Evolutionary conservation across 2,113 vertebrate species (phyloP).

Genomic region (Siphamia tubifer): DNA sequence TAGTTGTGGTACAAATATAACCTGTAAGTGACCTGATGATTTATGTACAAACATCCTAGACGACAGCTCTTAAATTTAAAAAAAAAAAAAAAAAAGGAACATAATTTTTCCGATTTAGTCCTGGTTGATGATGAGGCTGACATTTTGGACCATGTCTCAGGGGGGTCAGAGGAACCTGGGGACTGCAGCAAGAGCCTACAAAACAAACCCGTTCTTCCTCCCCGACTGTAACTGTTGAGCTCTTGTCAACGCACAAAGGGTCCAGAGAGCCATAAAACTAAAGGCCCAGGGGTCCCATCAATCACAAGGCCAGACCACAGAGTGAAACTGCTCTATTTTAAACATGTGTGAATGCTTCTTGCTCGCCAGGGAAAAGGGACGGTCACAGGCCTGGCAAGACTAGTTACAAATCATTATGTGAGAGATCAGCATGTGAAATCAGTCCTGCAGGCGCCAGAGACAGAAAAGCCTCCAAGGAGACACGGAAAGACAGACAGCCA

Average conservation of each 20-base stretch:
- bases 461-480: not conserved
- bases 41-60: conserved; percentile 22
- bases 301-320: conserved; percentile 39
- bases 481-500: not conserved
- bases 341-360: conserved; percentile 58
- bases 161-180: conserved; percentile 35
- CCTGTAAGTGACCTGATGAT: too few relatives aligned
- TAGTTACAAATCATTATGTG: conserved; percentile 36
- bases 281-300: conserved; percentile 49
- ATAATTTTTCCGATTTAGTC: conserved; percentile 32
- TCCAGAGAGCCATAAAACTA: conserved; percentile 59
- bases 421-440: conserved; percentile 39
- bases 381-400: conserved; percentile 39
- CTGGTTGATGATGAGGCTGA: conserved; percentile 49
- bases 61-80: not conserved
- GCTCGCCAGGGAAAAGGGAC: conserved; percentile 65
- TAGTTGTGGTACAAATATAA: too few relatives aligned
- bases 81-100: too few relatives aligned
- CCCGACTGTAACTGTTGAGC: conserved; percentile 50
- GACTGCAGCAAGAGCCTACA: conserved; percentile 17
- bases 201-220: conserved; percentile 57
- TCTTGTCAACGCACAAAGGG: conserved; percentile 56
- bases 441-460: conserved; percentile 12
- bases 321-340: conserved; percentile 53
- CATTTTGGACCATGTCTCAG: conserved; percentile 55